Base-by-base conservation (phyloP, 2,888 invertebrate genomes). In the Oscheius sp. region DNA sequence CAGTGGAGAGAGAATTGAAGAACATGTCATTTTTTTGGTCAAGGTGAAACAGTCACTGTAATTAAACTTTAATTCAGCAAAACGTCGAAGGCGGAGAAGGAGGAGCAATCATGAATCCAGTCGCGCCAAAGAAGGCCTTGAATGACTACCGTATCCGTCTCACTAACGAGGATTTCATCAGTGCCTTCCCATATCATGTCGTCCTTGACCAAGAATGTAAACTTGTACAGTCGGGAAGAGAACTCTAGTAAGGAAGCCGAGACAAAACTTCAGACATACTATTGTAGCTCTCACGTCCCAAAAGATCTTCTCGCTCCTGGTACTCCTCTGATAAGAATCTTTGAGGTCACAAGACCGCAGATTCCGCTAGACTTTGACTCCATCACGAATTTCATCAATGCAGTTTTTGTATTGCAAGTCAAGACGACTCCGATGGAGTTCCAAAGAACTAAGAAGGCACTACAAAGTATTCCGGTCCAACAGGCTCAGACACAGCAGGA, bases 321-420 rank as follows among this genome's bases (percentile, higher is more conserved):
- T 35, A 86, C 86, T 2, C 86, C 86, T 4, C 55, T 89, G 7
- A 79, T 85, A 60, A 77, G 86, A 53, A 78, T 88, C 11, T 86
- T 86, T 70, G 85, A 87, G 74, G 83, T 89, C 42, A 83, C 82
- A 35, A 85, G 88, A 1, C 89, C 89, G 0, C 86, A 88, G 63
- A 86, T 89, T 62, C 87, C 88, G 21, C 73, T 89, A n/a, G 88
- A 87, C 74, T 89, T 86, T 73, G 88, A 88, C 50, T 86, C 84
- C 62, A 87, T 87, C 62, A 82, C 84, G 63, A 81, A 86, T 74
- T 86, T 86, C 68, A 86, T 86, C 75, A 86, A 86, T 70, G 85
- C 84, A 9, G 85, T 86, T 47, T 86, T 86, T 76, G 84, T 86
- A 2, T 73, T 86, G 9, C 84, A 86, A 58, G 68, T 68, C 21